Conservation (phyloP, 1,140 invertebrate species). For the Riptortus pedestris region DNA sequence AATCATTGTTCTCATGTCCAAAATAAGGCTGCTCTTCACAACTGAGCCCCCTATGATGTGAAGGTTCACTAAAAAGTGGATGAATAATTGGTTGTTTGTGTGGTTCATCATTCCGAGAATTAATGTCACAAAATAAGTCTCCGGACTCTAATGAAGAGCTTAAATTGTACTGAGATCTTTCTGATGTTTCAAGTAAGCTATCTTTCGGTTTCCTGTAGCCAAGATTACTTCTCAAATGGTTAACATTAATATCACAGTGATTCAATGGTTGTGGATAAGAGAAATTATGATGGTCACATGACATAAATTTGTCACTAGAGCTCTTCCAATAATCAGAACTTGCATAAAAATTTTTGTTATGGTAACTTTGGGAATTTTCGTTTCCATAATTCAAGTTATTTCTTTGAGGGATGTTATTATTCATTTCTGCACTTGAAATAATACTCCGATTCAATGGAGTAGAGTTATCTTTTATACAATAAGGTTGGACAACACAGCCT, state of each 20-base stretch:
- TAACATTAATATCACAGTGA: slow-evolving; percentile 13
- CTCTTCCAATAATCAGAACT: not conserved
- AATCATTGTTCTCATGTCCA: slow-evolving; percentile 9
- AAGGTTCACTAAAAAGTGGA: not conserved
- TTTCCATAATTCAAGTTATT: slow-evolving; percentile 9
- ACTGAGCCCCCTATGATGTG: not conserved
- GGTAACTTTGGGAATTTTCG: slow-evolving; percentile 1
- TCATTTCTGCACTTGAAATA: not conserved
- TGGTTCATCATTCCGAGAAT: not conserved
- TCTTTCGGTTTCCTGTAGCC: not conserved
- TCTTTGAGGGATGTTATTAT: slow-evolving; percentile 6
- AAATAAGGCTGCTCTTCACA: not conserved
- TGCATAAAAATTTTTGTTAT: slow-evolving; percentile 2
- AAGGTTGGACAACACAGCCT: slow-evolving; percentile 8
- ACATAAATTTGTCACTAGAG: not conserved
- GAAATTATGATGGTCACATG: not conserved
- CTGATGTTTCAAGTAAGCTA: not conserved
- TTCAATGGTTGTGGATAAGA: not conserved
- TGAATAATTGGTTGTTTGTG: slow-evolving; percentile 2
- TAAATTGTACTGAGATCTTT: slow-evolving; percentile 12
- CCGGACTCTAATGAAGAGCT: slow-evolving; percentile 1
- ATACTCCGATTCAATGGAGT: not conserved
- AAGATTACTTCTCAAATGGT: not conserved
- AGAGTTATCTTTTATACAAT: slow-evolving; percentile 2
- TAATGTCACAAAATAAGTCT: slow-evolving; percentile 12